A percentile compares a stretch with the other conserved stretches of the same genome.
Conservation (phyloP, 2,888 invertebrate species). For the Platerodrilus igneus region DNA sequence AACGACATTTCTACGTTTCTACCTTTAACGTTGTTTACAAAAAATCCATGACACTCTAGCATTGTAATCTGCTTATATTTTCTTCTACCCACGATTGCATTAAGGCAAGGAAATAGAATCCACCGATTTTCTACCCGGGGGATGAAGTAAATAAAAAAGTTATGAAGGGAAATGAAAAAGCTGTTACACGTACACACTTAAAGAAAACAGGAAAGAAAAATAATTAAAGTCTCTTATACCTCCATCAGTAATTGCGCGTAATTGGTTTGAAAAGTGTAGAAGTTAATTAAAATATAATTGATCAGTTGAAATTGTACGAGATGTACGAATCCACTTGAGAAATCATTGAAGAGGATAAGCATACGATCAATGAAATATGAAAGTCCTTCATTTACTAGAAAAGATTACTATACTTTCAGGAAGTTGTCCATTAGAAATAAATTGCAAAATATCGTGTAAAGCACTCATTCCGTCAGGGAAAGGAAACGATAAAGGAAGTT, state of each 20-base stretch:
- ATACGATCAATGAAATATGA: constrained; percentile 23
- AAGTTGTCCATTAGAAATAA: constrained; percentile 21
- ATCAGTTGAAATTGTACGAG: too few relatives aligned
- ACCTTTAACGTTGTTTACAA: constrained; percentile 32
- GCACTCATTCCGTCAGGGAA: constrained; percentile 9
- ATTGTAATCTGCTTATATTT: constrained; percentile 31
- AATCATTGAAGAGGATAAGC: too few relatives aligned
- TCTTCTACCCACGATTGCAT: constrained; percentile 21
- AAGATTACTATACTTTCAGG: constrained; percentile 24
- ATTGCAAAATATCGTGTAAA: constrained; percentile 24
- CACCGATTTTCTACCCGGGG: constrained; percentile 28
- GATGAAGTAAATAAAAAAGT: constrained; percentile 29
- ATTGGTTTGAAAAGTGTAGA: too few relatives aligned
- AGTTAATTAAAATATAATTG: too few relatives aligned
- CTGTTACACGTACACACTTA: constrained; percentile 29
- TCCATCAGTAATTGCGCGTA: too few relatives aligned
- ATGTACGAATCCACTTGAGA: too few relatives aligned
- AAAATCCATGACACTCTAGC: constrained; percentile 32
- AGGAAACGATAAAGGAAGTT: constrained; percentile 10
- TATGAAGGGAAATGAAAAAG: constrained; percentile 30
- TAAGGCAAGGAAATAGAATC: constrained; percentile 28
- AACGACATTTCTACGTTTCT: constrained; percentile 27
- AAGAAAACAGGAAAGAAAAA: constrained; percentile 21
- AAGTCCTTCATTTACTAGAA: constrained; percentile 27
- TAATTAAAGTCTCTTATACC: too few relatives aligned